Evolutionary conservation across 2,797 vertebrate genomes (phyloP).

Genomic region (Leontocebus nigricollis): DNA sequence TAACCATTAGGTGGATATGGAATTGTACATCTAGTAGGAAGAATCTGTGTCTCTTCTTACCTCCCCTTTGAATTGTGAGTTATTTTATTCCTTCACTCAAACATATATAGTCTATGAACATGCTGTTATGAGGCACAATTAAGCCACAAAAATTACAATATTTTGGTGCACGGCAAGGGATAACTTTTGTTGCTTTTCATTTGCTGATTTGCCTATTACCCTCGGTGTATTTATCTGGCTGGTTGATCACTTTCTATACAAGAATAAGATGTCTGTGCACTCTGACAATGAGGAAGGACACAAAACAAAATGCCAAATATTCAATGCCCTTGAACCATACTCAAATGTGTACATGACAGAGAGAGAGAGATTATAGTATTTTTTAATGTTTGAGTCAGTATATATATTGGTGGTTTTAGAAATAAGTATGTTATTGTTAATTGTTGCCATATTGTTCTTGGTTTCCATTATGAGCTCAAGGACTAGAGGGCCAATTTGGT

Average conservation of each 20-base stretch:
- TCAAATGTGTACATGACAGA: not conserved
- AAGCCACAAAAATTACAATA: not conserved
- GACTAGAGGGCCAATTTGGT: not conserved
- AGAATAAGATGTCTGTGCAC: not conserved
- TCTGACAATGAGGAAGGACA: not conserved
- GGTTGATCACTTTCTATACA: not conserved
- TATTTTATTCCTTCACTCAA: not conserved
- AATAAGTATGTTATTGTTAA: not conserved
- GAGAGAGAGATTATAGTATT: not conserved
- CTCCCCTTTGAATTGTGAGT: not conserved
- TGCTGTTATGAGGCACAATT: not conserved
- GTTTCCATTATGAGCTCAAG: not conserved
- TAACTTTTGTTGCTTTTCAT: conserved; percentile 2
- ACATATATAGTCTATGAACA: not conserved
- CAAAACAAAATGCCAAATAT: not conserved
- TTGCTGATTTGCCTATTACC: not conserved
- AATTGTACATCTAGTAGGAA: not conserved
- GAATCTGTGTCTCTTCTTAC: not conserved
- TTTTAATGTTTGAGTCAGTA: not conserved
- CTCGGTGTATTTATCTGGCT: not conserved
- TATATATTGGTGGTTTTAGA: conserved; percentile 12
- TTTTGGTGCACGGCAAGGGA: not conserved
- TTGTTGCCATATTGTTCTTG: not conserved
- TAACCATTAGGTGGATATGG: not conserved
- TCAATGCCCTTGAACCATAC: not conserved